These are phyloP conservation scores for Eumeta japonica DNA, from an alignment of 1,140 invertebrate genomes.

Conservation along the genomic window DNA sequence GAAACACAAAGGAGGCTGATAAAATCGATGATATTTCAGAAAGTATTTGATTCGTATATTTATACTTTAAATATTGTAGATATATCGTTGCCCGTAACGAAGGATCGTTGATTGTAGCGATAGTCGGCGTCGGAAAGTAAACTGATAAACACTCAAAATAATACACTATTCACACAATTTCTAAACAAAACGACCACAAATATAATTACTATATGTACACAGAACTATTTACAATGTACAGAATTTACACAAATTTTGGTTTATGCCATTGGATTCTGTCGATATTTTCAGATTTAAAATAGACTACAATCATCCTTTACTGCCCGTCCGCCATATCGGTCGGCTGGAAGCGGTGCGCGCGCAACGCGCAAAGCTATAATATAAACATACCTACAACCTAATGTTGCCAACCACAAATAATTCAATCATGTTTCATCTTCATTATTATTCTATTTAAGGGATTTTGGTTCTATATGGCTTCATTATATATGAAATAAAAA, in stretches of 20 bases:
- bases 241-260: constrained; percentile 53
- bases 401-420: constrained; percentile 26
- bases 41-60: no score
- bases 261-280: constrained; percentile 57
- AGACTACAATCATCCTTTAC: constrained; percentile 55
- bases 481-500: no score
- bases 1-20: constrained; percentile 32
- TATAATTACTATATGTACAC: constrained; percentile 60
- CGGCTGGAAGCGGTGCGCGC: constrained; percentile 54
- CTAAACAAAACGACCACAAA: constrained; percentile 56
- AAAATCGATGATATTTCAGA: constrained; percentile 24
- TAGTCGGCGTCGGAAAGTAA: constrained; percentile 53
- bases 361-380: constrained; percentile 53
- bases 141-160: constrained; percentile 56
- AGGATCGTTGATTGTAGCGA: no score
- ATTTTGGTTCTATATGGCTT: no score
- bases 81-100: no score
- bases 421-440: no score
- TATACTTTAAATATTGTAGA: no score
- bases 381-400: constrained; percentile 48
- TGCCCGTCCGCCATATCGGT: constrained; percentile 56
- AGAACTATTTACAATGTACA: constrained; percentile 60
- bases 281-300: constrained; percentile 57
- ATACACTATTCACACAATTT: constrained; percentile 58
- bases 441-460: no score